These are phyloP conservation scores for Trissolcus basalis DNA, from an alignment of 1,140 invertebrate genomes.

Conservation along the genomic window DNA sequence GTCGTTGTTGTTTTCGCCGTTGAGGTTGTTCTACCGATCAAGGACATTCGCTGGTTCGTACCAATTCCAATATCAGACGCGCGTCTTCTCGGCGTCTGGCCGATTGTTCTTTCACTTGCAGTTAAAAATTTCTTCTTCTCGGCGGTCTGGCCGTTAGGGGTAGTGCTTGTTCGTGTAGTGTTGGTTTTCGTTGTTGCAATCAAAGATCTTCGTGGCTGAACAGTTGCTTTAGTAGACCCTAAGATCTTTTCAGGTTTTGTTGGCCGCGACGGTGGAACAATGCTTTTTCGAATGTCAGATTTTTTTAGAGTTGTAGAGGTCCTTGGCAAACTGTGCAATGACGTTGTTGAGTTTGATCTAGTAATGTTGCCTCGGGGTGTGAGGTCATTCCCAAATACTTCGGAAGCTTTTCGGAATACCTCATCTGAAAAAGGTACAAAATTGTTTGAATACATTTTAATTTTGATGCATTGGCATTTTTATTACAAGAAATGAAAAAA, in stretches of 20 bases:
- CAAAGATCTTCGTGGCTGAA: neutral
- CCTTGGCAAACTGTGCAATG: neutral
- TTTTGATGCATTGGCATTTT: neutral
- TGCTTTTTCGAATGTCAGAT: neutral
- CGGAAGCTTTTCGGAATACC: neutral
- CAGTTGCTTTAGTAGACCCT: neutral
- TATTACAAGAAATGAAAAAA: neutral
- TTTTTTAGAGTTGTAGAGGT: neutral
- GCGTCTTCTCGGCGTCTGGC: constrained; percentile 11
- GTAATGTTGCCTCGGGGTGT: neutral
- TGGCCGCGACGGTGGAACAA: neutral
- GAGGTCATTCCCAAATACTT: neutral
- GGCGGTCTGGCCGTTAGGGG: too few relatives aligned
- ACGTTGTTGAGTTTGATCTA: neutral
- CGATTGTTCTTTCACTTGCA: constrained; percentile 3
- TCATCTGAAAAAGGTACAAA: neutral
- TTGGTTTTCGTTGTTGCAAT: neutral
- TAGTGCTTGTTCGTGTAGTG: constrained; percentile 1
- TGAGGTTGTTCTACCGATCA: neutral
- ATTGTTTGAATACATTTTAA: neutral
- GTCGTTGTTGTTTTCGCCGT: neutral
- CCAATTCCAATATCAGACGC: constrained; percentile 10
- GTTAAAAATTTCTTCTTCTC: constrained; percentile 1
- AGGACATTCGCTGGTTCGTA: neutral
- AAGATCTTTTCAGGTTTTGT: neutral